Evolutionary conservation across 2,888 invertebrate species (phyloP).

Genomic region (Trypoxylon attenuatum): DNA sequence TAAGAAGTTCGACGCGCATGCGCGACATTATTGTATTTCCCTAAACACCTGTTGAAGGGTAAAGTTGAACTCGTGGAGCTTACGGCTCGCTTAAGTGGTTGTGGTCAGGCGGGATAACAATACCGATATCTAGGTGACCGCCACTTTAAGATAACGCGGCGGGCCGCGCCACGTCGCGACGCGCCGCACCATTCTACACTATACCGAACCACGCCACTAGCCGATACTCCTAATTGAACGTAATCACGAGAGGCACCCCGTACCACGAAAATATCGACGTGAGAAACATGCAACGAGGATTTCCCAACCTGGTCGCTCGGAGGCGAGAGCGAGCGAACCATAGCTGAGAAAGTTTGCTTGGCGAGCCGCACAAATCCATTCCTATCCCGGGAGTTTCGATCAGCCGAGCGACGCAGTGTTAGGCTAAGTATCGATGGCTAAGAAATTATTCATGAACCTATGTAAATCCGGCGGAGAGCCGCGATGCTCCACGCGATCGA

Average conservation of each 20-base stretch:
- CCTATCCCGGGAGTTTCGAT: not conserved
- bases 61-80: conserved; percentile 70
- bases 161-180: conserved; percentile 5
- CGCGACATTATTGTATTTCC: conserved; percentile 75
- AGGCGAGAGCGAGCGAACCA: no score
- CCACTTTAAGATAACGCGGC: conserved; percentile 40
- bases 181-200: no score
- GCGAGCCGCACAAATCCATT: no score
- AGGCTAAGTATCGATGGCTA: conserved; percentile 27
- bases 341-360: no score
- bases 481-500: conserved; percentile 32
- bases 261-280: no score
- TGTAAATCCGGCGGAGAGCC: conserved; percentile 17
- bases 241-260: conserved; percentile 16
- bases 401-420: not conserved
- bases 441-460: conserved; percentile 22
- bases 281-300: not conserved
- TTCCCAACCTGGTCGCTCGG: not conserved
- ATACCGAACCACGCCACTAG: no score
- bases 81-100: conserved; percentile 69
- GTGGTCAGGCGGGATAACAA: conserved; percentile 70
- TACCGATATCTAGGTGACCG: conserved; percentile 61
- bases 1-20: conserved; percentile 70
- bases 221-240: conserved; percentile 27
- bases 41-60: conserved; percentile 75